Evolutionary conservation across 1,140 invertebrate species (phyloP).

Genomic region (Megalopta genalis): DNA sequence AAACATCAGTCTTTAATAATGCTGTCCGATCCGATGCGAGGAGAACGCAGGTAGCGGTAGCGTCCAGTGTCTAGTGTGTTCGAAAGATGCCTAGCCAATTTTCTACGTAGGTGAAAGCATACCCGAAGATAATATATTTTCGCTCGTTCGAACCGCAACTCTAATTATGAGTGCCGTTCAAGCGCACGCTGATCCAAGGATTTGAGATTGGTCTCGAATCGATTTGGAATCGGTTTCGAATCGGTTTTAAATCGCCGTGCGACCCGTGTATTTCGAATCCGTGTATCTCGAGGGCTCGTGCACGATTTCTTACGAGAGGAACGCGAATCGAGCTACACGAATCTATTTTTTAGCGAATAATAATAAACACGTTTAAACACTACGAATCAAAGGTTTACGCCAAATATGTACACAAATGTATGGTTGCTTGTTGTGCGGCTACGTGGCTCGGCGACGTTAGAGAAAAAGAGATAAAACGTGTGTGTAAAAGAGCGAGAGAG

Average conservation of each 20-base stretch:
- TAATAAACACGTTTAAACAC: constrained; percentile 34
- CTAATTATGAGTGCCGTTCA: background rate
- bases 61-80: constrained; percentile 12
- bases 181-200: background rate
- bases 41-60: background rate
- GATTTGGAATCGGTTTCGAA: background rate
- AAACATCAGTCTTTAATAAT: too few species aligned
- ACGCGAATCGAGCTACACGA: constrained; percentile 22
- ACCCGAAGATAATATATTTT: constrained; percentile 37
- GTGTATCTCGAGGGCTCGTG: too few species aligned
- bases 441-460: constrained; percentile 36
- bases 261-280: background rate
- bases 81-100: constrained; percentile 14
- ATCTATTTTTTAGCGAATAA: constrained; percentile 44
- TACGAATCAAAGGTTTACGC: constrained; percentile 67
- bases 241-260: background rate
- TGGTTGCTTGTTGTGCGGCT: constrained; percentile 39
- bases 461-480: background rate
- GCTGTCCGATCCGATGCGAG: background rate
- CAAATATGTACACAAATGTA: constrained; percentile 64
- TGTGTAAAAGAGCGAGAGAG: background rate
- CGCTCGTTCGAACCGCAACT: constrained; percentile 6
- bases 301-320: constrained; percentile 6
- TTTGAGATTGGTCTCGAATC: background rate
- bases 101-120: constrained; percentile 22